Conservation (phyloP, 64 coral and sea anemone genomes). For the Pocillopora damicornis region DNA sequence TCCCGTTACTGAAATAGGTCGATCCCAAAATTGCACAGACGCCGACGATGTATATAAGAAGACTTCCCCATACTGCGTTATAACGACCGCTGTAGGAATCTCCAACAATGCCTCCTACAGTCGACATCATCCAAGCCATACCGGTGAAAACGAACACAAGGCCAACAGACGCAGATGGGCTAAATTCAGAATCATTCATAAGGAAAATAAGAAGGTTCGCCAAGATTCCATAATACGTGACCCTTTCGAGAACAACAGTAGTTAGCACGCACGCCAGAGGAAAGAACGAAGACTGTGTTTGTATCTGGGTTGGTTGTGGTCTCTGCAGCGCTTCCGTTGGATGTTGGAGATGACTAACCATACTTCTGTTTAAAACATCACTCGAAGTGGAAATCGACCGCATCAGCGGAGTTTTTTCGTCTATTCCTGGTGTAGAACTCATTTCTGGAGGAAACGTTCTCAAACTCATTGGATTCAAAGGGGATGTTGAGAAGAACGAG, state of each 20-base stretch:
- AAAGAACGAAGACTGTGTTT: not conserved
- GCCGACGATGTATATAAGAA: conserved; percentile 77
- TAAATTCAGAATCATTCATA: conserved; percentile 9
- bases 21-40: conserved; percentile 10
- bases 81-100: conserved; percentile 75
- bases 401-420: conserved; percentile 26
- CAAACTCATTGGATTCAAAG: conserved; percentile 47
- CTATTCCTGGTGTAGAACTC: conserved; percentile 33
- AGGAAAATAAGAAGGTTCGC: conserved; percentile 71
- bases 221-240: conserved; percentile 74
- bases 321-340: no score
- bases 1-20: not conserved
- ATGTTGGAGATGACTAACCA: conserved; percentile 3
- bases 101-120: conserved; percentile 64
- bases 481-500: no score
- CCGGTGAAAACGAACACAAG: conserved; percentile 57
- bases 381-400: conserved; percentile 34
- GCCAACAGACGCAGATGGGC: not conserved
- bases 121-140: conserved; percentile 70
- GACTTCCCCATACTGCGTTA: conserved; percentile 76
- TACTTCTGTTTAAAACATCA: conserved; percentile 1
- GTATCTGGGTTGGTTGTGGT: not conserved
- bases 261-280: conserved; percentile 57
- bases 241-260: conserved; percentile 77
- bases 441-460: conserved; percentile 58